Conservation (phyloP, 2,888 invertebrate genomes). For the Leucophora obtusa region DNA sequence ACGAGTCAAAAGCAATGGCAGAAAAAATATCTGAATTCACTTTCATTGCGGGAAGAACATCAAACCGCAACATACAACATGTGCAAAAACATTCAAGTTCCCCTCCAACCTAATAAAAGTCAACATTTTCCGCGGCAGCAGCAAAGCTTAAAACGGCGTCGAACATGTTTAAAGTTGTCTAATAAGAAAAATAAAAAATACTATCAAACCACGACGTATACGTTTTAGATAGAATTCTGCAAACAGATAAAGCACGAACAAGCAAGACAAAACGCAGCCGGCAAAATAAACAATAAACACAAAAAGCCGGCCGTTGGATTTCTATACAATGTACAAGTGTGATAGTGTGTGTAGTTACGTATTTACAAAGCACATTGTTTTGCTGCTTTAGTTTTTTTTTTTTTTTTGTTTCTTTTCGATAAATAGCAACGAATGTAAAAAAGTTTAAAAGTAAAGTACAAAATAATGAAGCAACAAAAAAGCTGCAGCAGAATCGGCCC, state of each 20-base stretch:
- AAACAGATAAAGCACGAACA: conserved; percentile 46
- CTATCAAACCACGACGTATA: conserved; percentile 36
- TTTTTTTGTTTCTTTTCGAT: neutral
- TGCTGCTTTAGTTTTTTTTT: no score
- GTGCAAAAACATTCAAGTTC: conserved; percentile 17
- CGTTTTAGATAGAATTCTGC: conserved; percentile 5
- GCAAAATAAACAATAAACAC: conserved; percentile 57
- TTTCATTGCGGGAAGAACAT: conserved; percentile 55
- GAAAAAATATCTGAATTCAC: conserved; percentile 45
- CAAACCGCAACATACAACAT: conserved; percentile 6
- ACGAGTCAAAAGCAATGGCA: conserved; percentile 8
- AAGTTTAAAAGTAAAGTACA: neutral
- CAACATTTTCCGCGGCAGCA: neutral
- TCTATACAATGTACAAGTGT: neutral
- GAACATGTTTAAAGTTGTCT: conserved; percentile 27
- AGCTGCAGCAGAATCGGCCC: neutral
- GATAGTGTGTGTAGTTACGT: neutral
- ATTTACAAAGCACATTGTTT: conserved; percentile 16
- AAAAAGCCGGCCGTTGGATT: conserved; percentile 51
- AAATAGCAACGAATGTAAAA: neutral
- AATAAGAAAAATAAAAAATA: conserved; percentile 35
- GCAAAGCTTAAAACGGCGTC: neutral
- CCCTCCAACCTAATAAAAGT: conserved; percentile 49
- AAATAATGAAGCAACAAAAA: neutral
- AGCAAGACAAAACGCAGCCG: conserved; percentile 55